Conservation (phyloP, 2,888 invertebrate species). For the Craniophora ligustri region DNA sequence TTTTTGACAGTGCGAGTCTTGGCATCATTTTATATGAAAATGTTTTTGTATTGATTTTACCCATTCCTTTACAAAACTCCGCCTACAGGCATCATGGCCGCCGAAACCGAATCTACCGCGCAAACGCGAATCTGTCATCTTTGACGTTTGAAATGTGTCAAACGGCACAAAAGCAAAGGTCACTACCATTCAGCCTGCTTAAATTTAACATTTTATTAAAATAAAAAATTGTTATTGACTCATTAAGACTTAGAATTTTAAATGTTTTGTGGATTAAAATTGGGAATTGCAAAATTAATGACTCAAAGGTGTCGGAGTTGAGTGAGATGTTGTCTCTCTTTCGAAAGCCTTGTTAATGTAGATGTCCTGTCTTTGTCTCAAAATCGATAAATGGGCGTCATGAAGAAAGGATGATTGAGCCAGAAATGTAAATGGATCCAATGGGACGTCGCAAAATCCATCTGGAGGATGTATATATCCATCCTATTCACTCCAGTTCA, state of each 20-base stretch:
- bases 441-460: conserved; percentile 1
- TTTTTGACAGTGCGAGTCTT: no score
- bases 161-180: background rate
- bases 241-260: no score
- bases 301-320: background rate
- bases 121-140: conserved; percentile 14
- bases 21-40: no score
- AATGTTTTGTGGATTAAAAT: no score
- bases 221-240: no score
- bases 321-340: conserved; percentile 1
- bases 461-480: background rate
- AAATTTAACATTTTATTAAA: background rate
- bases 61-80: background rate
- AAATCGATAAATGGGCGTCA: conserved; percentile 20
- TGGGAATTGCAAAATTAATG: no score
- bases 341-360: background rate
- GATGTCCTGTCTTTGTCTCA: background rate
- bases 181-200: background rate
- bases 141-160: background rate
- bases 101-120: background rate
- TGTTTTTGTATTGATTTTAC: background rate
- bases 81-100: background rate
- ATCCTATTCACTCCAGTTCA: background rate
- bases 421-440: conserved; percentile 3
- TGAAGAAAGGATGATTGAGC: background rate